Percentiles rank a stretch among this genome's conserved stretches.
Conservation (phyloP, 1,140 invertebrate genomes). For the Drosophila kurseongensis region DNA sequence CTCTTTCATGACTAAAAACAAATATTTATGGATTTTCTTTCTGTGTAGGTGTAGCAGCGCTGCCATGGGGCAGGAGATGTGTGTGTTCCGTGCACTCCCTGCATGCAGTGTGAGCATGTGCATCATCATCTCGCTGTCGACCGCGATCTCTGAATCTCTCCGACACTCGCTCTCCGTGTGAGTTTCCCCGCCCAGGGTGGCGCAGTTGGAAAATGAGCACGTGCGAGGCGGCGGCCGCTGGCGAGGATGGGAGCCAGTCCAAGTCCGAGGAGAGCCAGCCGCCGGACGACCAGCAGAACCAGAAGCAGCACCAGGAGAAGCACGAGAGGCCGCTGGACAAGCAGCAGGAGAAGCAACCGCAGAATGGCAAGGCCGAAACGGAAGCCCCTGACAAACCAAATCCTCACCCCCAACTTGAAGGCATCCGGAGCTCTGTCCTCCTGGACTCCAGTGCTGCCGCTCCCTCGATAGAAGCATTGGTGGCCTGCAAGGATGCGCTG, state of each 20-base stretch:
- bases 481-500: constrained; percentile 70
- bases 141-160: constrained; percentile 15
- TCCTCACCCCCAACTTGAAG: constrained; percentile 3
- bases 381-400: not conserved
- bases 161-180: constrained; percentile 7
- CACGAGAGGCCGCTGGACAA: constrained; percentile 10
- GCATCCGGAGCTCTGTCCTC: constrained; percentile 22
- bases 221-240: constrained; percentile 50
- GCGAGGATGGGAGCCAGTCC: constrained; percentile 25
- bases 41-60: constrained; percentile 30
- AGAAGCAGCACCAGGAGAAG: constrained; percentile 8
- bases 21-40: not conserved
- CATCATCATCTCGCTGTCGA: constrained; percentile 31
- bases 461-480: constrained; percentile 61
- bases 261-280: constrained; percentile 21
- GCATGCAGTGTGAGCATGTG: constrained; percentile 66
- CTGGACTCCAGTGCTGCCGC: constrained; percentile 30
- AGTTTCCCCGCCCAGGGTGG: constrained; percentile 16
- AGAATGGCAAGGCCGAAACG: constrained; percentile 5
- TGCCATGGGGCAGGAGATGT: constrained; percentile 50
- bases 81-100: constrained; percentile 26
- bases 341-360: constrained; percentile 10
- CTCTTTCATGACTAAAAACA: too few relatives aligned
- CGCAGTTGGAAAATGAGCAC: constrained; percentile 66
- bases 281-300: constrained; percentile 27